Evolutionary conservation across 2,113 vertebrate genomes (phyloP), one percentile per base, ranked within the genome.

Genomic region (Cinclus cinclus): DNA sequence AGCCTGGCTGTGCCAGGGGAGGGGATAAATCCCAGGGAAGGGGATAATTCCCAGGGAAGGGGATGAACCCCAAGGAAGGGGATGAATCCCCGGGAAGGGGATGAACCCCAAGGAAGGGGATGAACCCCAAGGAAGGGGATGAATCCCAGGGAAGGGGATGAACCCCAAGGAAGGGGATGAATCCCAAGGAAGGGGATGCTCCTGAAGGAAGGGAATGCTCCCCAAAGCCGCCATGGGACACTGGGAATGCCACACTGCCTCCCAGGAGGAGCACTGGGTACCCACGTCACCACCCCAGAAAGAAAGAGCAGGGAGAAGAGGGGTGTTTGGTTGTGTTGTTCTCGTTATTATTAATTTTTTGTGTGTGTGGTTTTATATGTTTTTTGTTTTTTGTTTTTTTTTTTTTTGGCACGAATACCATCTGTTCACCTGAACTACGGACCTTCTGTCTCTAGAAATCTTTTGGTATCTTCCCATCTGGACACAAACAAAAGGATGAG

Each of bases 351-450:
- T 96, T 96, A 86, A 41, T 71, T 62, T 71, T 50, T 52, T 37
- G 28, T 24, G 5, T n/a, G 39, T 42, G 41, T 28, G 7, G 4
- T 56, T 63, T 47, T 35, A 35, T 58, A 59, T 64, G 42, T 47
- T 46, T 37, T 37, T 37, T 37, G 35, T 37, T 37, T 37, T 67
- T 37, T 37, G 35, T 44, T 58, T 63, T 64, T 49, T 47, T 46
- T 67, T 39, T 93, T 96, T 97, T 97, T 96, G 94, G 95, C 87
- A 95, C n/a, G 11, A 92, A 96, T 65, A 97, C 95, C 95, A 83
- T 94, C 88, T 92, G 94, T 92, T 92, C 92, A 96, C 94, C 95
- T 95, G 95, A 96, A 94, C 92, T 92, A 94, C 28, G 90, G 92
- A 67, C 92, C 95, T 95, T 69, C 92, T 95, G 94, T 30, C 77